phyloP scores from a whole-genome alignment of 2,797 vertebrate genomes.

The Pangasius krempfi region DNA sequence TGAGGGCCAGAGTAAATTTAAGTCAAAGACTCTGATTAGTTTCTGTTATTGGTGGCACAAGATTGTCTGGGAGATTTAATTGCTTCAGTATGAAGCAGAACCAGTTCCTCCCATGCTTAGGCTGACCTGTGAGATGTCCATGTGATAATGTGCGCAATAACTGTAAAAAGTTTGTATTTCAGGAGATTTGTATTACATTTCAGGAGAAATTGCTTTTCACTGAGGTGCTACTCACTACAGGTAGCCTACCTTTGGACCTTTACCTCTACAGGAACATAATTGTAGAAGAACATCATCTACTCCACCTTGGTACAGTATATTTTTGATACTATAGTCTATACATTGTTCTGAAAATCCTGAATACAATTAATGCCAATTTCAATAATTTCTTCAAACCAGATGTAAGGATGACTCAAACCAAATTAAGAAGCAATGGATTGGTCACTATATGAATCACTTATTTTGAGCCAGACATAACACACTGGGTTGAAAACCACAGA shows the following conservation, averaged over 20 bases:
- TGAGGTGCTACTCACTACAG: neutral
- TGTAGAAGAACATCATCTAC: neutral
- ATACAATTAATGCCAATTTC: slow-evolving; percentile 3
- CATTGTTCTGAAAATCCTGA: slow-evolving; percentile 17
- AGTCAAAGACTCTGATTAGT: slow-evolving; percentile 64
- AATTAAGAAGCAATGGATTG: neutral
- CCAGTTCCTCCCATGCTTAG: slow-evolving; percentile 45
- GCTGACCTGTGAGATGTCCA: slow-evolving; percentile 48
- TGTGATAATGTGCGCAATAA: slow-evolving; percentile 43
- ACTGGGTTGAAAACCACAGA: neutral
- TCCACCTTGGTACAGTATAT: neutral
- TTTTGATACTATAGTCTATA: neutral
- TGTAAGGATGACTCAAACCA: neutral
- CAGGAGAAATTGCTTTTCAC: neutral
- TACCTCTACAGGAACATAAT: neutral
- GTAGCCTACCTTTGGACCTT: neutral
- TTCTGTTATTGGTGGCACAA: slow-evolving; percentile 62
- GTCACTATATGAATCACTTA: neutral
- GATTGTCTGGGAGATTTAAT: slow-evolving; percentile 49
- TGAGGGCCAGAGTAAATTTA: slow-evolving; percentile 53
- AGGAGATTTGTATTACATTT: neutral
- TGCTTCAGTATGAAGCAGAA: slow-evolving; percentile 52
- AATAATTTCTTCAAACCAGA: neutral
- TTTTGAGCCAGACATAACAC: slow-evolving; percentile 1
- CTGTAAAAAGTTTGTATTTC: neutral